Percentiles rank a stretch among this genome's conserved stretches.
Conservation (phyloP, 1,140 invertebrate species). For the Trachelipus rathkii region DNA sequence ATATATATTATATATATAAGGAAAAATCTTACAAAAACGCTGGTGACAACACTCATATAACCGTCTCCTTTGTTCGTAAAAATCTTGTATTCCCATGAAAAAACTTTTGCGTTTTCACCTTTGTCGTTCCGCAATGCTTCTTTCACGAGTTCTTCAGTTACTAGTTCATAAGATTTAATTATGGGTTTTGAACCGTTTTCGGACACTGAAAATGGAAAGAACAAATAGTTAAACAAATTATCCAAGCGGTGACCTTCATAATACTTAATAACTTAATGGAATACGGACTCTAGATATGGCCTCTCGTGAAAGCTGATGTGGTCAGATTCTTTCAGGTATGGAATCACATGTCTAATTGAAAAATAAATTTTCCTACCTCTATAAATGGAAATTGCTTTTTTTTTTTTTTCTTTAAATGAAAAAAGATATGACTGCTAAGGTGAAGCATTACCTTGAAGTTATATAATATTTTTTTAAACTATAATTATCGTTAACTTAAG, state of each 20-base stretch:
- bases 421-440: no score
- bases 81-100: constrained; percentile 16
- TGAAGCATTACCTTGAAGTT: no score
- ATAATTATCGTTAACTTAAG: no score
- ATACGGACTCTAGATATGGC: not conserved
- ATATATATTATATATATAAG: no score
- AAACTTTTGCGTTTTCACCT: constrained; percentile 4
- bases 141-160: not conserved
- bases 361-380: no score
- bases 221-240: not conserved
- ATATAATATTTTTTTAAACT: no score
- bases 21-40: not conserved
- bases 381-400: no score
- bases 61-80: constrained; percentile 33
- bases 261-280: not conserved
- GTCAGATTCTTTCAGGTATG: no score
- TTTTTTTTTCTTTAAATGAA: no score
- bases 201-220: not conserved
- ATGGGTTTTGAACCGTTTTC: not conserved
- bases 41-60: constrained; percentile 24
- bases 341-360: no score
- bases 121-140: constrained; percentile 1
- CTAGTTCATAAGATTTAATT: not conserved
- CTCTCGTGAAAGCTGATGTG: no score
- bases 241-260: not conserved